Conservation (phyloP, 2,888 invertebrate species). For the Anodontia alba region DNA sequence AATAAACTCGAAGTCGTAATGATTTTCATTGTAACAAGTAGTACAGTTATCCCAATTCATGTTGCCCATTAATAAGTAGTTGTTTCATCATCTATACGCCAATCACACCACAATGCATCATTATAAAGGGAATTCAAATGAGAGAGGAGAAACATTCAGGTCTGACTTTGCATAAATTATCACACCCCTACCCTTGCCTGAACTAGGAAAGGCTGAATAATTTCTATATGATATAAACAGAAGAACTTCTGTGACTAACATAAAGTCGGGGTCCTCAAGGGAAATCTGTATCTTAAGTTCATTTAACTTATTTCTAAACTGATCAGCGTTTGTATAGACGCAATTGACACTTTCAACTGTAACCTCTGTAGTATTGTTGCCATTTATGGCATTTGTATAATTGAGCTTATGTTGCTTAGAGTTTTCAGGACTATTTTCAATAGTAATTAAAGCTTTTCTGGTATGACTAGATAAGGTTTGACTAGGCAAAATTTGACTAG, state of each 20-base stretch:
- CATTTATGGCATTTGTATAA: neutral
- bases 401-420: neutral
- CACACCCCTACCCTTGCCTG: slow-evolving; percentile 20
- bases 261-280: slow-evolving; percentile 22
- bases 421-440: too few species aligned
- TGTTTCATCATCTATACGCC: neutral
- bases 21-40: slow-evolving; percentile 15
- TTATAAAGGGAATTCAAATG: neutral
- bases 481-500: neutral
- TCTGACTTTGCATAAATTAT: slow-evolving; percentile 29
- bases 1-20: slow-evolving; percentile 23
- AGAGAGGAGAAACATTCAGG: slow-evolving; percentile 20
- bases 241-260: slow-evolving; percentile 32
- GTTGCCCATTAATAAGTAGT: slow-evolving; percentile 23
- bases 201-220: slow-evolving; percentile 19
- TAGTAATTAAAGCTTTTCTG: too few species aligned
- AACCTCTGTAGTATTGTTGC: neutral
- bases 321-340: slow-evolving; percentile 39
- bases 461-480: too few species aligned
- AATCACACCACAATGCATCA: neutral
- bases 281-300: slow-evolving; percentile 21
- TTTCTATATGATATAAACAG: slow-evolving; percentile 7
- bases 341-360: slow-evolving; percentile 7
- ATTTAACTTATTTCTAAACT: slow-evolving; percentile 29
- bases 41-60: slow-evolving; percentile 31